These are phyloP conservation scores for Proisotoma minuta DNA, from an alignment of 2,888 invertebrate species.

Conservation along the genomic window DNA sequence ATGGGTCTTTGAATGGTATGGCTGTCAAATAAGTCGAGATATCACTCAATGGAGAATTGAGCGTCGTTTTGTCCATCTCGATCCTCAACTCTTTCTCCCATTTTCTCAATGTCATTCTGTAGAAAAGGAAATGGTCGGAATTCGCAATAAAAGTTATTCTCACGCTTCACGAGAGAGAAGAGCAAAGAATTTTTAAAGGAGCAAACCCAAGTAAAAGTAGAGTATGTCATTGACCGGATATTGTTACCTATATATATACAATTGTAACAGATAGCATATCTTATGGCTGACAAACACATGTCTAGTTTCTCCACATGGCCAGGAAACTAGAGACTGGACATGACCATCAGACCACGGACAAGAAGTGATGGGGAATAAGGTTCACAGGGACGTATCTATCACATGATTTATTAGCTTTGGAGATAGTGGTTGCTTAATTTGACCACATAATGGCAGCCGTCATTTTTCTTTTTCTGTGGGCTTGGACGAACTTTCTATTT, in stretches of 20 bases:
- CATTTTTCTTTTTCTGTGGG: not conserved
- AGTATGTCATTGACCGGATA: not conserved
- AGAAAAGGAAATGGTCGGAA: not conserved
- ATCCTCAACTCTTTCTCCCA: not conserved
- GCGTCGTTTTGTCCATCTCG: not conserved
- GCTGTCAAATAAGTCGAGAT: not conserved
- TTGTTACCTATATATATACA: not conserved
- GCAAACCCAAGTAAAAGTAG: not conserved
- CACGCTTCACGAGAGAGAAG: not conserved
- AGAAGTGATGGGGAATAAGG: not conserved
- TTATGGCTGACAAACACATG: not conserved
- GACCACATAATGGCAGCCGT: not conserved
- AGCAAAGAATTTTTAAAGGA: too few species aligned
- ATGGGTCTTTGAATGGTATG: not conserved
- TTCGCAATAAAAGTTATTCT: constrained; percentile 1
- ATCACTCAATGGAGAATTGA: constrained; percentile 4
- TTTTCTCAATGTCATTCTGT: not conserved
- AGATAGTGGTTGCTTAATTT: not conserved
- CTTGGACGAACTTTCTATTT: not conserved
- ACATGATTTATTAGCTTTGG: not conserved
- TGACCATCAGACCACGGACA: not conserved
- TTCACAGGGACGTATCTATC: constrained; percentile 1
- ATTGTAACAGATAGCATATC: not conserved
- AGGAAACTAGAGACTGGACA: not conserved
- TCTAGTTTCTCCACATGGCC: not conserved